phyloP scores from a whole-genome alignment of 2,888 invertebrate species.

The Agrotis ipsilon region DNA sequence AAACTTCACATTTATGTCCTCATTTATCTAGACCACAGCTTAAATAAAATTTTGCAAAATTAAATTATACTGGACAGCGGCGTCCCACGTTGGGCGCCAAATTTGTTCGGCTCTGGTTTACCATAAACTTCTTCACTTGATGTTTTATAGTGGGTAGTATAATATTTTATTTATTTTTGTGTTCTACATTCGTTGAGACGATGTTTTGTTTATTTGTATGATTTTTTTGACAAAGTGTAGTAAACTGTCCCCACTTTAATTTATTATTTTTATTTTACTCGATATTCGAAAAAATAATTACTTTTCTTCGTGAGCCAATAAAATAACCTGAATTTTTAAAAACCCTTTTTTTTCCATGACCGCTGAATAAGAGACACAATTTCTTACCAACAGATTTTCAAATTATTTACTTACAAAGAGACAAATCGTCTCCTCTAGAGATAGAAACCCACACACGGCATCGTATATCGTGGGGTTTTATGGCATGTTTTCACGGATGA shows the following conservation, averaged over 20 bases:
- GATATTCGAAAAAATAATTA: too few species aligned
- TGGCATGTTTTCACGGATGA: too few species aligned
- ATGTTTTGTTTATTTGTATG: too few species aligned
- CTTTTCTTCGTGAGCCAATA: not conserved
- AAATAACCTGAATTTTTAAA: too few species aligned
- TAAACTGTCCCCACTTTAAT: too few species aligned
- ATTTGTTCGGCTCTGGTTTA: conserved; percentile 15
- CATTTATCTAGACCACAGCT: conserved; percentile 24
- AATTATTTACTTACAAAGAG: conserved; percentile 7
- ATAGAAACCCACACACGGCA: too few species aligned
- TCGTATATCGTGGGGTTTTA: too few species aligned
- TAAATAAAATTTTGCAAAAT: conserved; percentile 28
- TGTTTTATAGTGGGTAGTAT: conserved; percentile 11
- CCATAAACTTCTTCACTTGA: conserved; percentile 3
- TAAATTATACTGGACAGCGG: conserved; percentile 24
- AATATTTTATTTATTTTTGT: conserved; percentile 11
- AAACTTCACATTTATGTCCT: conserved; percentile 10
- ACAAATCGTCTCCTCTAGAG: conserved; percentile 1
- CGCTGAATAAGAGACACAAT: not conserved
- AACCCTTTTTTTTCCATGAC: not conserved
- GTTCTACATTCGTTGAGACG: not conserved
- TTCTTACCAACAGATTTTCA: not conserved
- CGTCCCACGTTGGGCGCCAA: conserved; percentile 29
- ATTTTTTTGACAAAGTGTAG: too few species aligned
- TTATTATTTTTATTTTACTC: too few species aligned